These are phyloP conservation scores for Phocoena sinus DNA, from an alignment of 2,113 vertebrate genomes.

Conservation along the genomic window DNA sequence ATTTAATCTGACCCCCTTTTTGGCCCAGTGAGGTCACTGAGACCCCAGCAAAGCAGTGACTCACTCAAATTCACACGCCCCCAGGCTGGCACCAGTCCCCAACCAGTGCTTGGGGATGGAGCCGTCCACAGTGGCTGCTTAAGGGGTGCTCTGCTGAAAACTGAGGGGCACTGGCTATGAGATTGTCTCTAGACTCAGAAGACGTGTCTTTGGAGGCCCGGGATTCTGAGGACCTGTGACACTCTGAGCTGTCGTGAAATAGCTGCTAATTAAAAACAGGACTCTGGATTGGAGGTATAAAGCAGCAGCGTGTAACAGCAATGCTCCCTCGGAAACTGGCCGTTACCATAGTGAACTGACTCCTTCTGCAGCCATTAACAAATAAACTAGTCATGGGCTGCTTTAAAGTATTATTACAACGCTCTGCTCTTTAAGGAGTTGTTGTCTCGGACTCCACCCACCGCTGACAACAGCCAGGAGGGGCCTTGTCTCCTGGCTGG, in stretches of 20 bases:
- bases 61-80: neutral
- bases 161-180: neutral
- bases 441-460: neutral
- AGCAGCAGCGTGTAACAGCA: conserved; percentile 62
- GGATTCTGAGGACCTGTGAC: conserved; percentile 1
- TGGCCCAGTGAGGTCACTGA: neutral
- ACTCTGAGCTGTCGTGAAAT: conserved; percentile 48
- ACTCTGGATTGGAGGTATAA: conserved; percentile 58
- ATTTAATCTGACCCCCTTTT: neutral
- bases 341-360: conserved; percentile 69
- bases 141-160: neutral
- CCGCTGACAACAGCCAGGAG: neutral
- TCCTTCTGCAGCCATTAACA: conserved; percentile 75
- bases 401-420: conserved; percentile 66
- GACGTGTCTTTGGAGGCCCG: conserved; percentile 32
- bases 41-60: neutral
- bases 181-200: neutral
- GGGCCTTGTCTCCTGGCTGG: neutral
- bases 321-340: conserved; percentile 69
- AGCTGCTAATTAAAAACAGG: conserved; percentile 72
- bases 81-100: neutral
- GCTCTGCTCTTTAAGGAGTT: conserved; percentile 1
- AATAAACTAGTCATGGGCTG: conserved; percentile 75
- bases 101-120: neutral
- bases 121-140: fast-evolving